Evolutionary conservation across 2,888 invertebrate genomes (phyloP), one percentile per base, ranked within the genome.

Genomic region (Lapara coniferarum): DNA sequence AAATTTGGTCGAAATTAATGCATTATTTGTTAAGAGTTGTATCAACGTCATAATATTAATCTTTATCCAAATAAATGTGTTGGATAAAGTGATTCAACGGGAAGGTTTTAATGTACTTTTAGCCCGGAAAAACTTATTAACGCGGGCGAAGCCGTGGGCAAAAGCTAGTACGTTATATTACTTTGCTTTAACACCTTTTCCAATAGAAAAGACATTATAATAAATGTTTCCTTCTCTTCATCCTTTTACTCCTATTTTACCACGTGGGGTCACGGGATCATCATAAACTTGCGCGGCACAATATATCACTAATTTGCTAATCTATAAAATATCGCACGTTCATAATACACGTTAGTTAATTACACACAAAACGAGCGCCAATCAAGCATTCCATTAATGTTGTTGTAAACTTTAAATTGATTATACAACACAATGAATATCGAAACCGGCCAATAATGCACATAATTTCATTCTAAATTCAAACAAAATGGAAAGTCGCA

Each of bases 381-480:
- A 51, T 58, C 25, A 51, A 63, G 12, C 52, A 12, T 66, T 67
- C 59, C 30, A 69, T 66, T 51, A 67, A 12, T 16, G 51, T 51
- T 66, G n/a, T n/a, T n/a, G n/a, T n/a, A 37, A 66, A 2, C 19
- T 56, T 56, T 25, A 25, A 56, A 56, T 30, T 56, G 25, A 56
- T 56, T 56, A 56, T 25, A 56, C 56, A 56, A 56, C 25, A 19
- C 25, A 56, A 59, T 16, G 16, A 44, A 59, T 59, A 63, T 13
- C 19, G 63, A 14, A 49, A 19, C 10, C 37, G 69, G 57, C 56
- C 70, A 70, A 70, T 55, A 69, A 71, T 71, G 19, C 66, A 70
- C 70, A 74, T 71, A 13, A 77, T 71, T 73, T 71, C 67, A 70
- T 70, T 66, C 68, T 7, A 66, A 51, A 51, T 30, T 63, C 67